Conservation (phyloP, 2,113 vertebrate species). For the Dolichallabes microphthalmus region DNA sequence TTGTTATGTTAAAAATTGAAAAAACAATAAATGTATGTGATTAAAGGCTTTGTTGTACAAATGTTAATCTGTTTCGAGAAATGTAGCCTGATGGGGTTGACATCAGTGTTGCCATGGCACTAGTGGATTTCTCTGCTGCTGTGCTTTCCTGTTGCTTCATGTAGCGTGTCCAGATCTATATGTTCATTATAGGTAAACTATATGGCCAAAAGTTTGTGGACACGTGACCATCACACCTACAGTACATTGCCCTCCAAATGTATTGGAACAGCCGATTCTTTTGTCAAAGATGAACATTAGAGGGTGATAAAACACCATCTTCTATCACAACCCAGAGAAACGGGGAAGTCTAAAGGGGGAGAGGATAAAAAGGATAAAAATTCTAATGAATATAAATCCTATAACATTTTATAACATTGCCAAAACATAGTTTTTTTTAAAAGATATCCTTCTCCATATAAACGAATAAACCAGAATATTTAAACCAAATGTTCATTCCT, state of each 20-base stretch:
- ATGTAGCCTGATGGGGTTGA: neutral
- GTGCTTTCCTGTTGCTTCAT: slow-evolving; percentile 21
- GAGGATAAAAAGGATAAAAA: too few species aligned
- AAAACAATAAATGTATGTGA: neutral
- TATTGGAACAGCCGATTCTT: neutral
- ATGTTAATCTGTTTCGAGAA: slow-evolving; percentile 21
- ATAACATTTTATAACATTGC: too few species aligned
- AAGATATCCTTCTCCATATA: too few species aligned
- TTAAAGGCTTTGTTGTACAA: slow-evolving; percentile 26
- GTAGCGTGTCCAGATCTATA: neutral
- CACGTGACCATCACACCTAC: neutral
- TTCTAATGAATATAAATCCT: too few species aligned
- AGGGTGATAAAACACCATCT: too few species aligned
- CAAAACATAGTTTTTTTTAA: too few species aligned
- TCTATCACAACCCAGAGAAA: too few species aligned
- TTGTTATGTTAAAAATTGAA: too few species aligned
- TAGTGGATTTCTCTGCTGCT: slow-evolving; percentile 17
- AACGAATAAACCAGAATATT: too few species aligned
- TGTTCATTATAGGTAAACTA: neutral
- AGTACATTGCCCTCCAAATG: too few species aligned
- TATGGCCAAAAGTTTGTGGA: neutral
- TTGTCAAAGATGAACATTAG: neutral
- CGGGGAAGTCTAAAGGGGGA: too few species aligned
- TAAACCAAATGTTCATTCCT: too few species aligned
- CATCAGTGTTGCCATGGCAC: slow-evolving; percentile 46